A percentile compares a stretch with the other conserved stretches of the same genome.
These are phyloP conservation scores for Diorhabda sublineata DNA, from an alignment of 1,140 invertebrate species.

Conservation along the genomic window DNA sequence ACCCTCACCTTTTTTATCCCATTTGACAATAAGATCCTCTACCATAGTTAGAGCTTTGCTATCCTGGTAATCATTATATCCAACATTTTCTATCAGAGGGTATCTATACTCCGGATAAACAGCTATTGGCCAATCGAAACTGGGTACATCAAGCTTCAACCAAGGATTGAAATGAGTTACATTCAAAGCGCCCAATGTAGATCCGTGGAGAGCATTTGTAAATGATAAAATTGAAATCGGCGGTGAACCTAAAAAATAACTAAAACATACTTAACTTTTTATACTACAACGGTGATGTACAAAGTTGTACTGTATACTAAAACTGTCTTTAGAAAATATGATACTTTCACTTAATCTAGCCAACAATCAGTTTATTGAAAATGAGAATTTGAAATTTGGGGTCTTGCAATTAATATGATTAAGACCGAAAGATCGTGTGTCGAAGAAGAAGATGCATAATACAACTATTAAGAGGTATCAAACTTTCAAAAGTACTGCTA, in stretches of 20 bases:
- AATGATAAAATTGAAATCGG: slow-evolving; percentile 84
- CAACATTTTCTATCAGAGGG: slow-evolving; percentile 77
- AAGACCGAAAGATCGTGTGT: neutral
- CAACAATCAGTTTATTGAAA: neutral
- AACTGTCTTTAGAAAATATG: neutral
- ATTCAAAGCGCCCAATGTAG: slow-evolving; percentile 77
- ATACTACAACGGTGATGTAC: slow-evolving; percentile 63
- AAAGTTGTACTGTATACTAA: neutral
- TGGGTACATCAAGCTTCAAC: slow-evolving; percentile 92
- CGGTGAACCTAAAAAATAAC: slow-evolving; percentile 70
- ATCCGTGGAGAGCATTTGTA: slow-evolving; percentile 76
- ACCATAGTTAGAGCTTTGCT: slow-evolving; percentile 61
- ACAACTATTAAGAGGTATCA: too few relatives aligned
- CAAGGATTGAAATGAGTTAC: slow-evolving; percentile 92
- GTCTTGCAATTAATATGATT: neutral
- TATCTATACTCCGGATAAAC: slow-evolving; percentile 86
- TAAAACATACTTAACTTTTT: slow-evolving; percentile 41
- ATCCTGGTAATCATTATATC: slow-evolving; percentile 79
- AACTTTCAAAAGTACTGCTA: too few relatives aligned
- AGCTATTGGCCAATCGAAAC: slow-evolving; percentile 73
- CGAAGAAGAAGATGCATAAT: neutral
- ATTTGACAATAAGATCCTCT: slow-evolving; percentile 71
- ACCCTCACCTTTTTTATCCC: slow-evolving; percentile 59
- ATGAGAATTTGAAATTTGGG: neutral
- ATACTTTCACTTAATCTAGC: neutral